Percentiles rank a stretch among this genome's conserved stretches.
phyloP scores from a whole-genome alignment of 1,140 invertebrate species.

The Ips typographus region DNA sequence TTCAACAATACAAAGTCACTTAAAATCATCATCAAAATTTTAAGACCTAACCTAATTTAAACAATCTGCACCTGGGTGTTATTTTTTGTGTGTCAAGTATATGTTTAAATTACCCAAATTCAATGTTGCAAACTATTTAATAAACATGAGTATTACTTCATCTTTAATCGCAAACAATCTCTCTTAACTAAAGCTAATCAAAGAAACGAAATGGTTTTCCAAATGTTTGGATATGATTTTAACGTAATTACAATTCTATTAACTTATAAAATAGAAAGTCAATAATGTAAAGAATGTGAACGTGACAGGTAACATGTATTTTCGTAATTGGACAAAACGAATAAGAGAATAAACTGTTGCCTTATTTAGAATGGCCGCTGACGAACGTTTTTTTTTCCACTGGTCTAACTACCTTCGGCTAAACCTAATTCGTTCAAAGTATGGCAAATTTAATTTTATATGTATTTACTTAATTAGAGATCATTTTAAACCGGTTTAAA shows the following conservation, averaged over 20 bases:
- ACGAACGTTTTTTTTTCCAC: conserved; percentile 21
- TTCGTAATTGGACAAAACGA: conserved; percentile 23
- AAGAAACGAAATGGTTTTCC: no score
- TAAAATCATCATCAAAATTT: no score
- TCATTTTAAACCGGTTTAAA: conserved; percentile 31
- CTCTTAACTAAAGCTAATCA: no score
- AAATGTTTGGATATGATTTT: no score
- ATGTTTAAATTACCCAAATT: no score
- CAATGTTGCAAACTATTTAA: no score
- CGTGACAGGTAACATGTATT: conserved; percentile 12
- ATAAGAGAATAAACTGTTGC: conserved; percentile 21
- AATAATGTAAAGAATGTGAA: neutral
- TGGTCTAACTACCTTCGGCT: conserved; percentile 18
- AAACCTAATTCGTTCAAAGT: conserved; percentile 30
- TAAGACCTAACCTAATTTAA: no score
- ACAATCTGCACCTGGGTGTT: no score
- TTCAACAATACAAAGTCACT: no score
- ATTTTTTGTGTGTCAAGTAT: no score
- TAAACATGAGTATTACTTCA: no score
- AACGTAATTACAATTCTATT: neutral
- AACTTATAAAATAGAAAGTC: conserved; percentile 15
- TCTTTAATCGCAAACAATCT: no score
- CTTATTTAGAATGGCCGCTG: conserved; percentile 19
- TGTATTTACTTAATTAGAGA: conserved; percentile 33
- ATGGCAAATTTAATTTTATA: conserved; percentile 35